phyloP scores from a whole-genome alignment of 2,888 invertebrate species.

The Antheraea assamensis region DNA sequence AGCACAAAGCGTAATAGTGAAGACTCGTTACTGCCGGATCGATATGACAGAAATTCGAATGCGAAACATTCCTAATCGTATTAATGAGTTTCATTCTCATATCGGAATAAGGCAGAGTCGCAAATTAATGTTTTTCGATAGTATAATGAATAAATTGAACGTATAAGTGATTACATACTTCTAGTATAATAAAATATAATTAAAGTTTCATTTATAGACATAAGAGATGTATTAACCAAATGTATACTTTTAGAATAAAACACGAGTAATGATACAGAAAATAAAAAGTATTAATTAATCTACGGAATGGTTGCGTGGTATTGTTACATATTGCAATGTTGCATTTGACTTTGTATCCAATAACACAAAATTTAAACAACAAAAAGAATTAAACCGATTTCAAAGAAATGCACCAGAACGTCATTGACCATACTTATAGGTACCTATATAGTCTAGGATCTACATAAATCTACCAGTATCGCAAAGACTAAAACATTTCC shows the following conservation, averaged over 20 bases:
- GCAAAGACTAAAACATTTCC: no score
- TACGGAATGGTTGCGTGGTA: neutral
- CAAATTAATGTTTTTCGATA: neutral
- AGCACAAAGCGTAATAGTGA: slow-evolving; percentile 49
- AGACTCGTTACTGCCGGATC: slow-evolving; percentile 51
- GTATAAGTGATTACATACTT: neutral
- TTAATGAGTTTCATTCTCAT: slow-evolving; percentile 15
- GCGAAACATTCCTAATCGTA: slow-evolving; percentile 32
- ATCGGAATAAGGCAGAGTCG: neutral
- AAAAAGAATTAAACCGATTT: no score
- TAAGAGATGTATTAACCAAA: neutral
- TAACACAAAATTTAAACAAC: no score
- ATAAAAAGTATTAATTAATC: neutral
- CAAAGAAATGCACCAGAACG: no score
- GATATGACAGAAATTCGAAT: slow-evolving; percentile 42
- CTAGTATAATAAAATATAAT: neutral
- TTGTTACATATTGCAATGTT: neutral
- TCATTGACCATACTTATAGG: no score
- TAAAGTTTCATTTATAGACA: neutral
- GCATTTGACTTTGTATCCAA: neutral
- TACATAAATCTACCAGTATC: no score
- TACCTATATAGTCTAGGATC: no score
- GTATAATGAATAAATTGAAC: neutral
- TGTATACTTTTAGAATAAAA: neutral
- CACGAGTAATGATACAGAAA: neutral